Base-by-base conservation (phyloP, 2,113 vertebrate genomes). In the Poicephalus meyeri region DNA sequence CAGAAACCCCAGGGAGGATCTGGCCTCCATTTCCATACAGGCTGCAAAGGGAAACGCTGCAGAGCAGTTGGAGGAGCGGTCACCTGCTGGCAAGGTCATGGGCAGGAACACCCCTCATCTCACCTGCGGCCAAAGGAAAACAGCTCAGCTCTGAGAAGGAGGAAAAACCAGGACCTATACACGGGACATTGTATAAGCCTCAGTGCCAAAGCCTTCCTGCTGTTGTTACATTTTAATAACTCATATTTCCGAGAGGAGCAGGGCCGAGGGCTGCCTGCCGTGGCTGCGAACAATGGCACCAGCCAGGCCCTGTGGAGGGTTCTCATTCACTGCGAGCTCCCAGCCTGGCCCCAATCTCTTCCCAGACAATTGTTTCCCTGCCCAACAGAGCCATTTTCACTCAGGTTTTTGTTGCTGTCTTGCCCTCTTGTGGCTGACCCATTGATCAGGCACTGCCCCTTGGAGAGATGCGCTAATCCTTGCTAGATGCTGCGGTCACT, bases 401-500 rank as follows among this genome's bases (percentile, higher is more conserved):
- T 74, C 86, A 6, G 47, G 35, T 64, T 50, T 20, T 46, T 39
- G 53, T 25, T 72, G 6, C 72, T 63, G 68, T 25, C 68, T 66
- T 86, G 81, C 58, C 61, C 44, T 85, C 73, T 92, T 6, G 33
- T 33, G 65, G 64, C 92, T 77, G 42, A 20, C 60, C 64, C 71
- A 3, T 7, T 23, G 17, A 53, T 53, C 21, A 3, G 80, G n/a
- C 7, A 1, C n/a, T 69, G 8, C 16, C 41, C 28, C 26, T 2
- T 2, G 3, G 64, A 10, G 4, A 12, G 82, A 24, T 16, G 53
- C 35, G 1, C 16, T 1, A 6, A n/a, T 15, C 71, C 82, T 65
- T 41, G 10, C 13, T 24, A 1, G 1, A 11, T 1, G 1, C 2
- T 19, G 8, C 0, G 3, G 18, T 23, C 49, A 5, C 61, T 13